These are phyloP conservation scores for Dreissena polymorpha DNA, from an alignment of 1,140 invertebrate genomes.

Conservation along the genomic window DNA sequence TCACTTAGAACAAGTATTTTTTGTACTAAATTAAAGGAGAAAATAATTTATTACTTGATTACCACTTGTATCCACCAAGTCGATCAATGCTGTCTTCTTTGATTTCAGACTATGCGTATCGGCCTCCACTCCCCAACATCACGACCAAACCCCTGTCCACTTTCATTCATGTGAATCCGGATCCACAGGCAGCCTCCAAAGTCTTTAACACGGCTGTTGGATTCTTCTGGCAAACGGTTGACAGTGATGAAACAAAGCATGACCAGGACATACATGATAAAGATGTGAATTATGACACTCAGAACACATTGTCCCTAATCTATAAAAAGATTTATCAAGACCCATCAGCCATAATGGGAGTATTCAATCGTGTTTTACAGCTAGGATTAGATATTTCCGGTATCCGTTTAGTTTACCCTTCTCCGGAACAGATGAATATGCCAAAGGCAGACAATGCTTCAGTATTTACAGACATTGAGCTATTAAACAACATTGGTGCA, in stretches of 20 bases:
- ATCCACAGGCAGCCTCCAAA: constrained; percentile 63
- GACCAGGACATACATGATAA: constrained; percentile 61
- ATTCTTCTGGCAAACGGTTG: constrained; percentile 76
- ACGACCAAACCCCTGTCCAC: constrained; percentile 74
- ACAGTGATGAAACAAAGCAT: constrained; percentile 67
- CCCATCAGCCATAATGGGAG: constrained; percentile 70
- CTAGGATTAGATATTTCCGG: constrained; percentile 71
- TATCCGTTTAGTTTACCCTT: constrained; percentile 69
- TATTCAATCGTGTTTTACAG: constrained; percentile 72
- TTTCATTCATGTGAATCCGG: constrained; percentile 74
- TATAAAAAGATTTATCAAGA: constrained; percentile 74
- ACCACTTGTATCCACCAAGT: too few species aligned
- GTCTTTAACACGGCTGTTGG: constrained; percentile 72
- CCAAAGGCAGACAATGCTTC: constrained; percentile 43
- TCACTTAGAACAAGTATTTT: too few species aligned
- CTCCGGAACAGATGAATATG: constrained; percentile 60
- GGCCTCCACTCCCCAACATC: constrained; percentile 71
- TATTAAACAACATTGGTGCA: constrained; percentile 72
- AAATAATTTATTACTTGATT: too few species aligned
- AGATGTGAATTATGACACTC: constrained; percentile 67
- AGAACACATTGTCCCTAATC: constrained; percentile 75
- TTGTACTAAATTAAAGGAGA: too few species aligned
- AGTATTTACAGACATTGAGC: constrained; percentile 55
- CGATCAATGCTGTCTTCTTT: not conserved
- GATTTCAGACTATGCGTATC: constrained; percentile 62